phyloP scores from a whole-genome alignment of 1,140 invertebrate species.

The Anoplophora glabripennis region DNA sequence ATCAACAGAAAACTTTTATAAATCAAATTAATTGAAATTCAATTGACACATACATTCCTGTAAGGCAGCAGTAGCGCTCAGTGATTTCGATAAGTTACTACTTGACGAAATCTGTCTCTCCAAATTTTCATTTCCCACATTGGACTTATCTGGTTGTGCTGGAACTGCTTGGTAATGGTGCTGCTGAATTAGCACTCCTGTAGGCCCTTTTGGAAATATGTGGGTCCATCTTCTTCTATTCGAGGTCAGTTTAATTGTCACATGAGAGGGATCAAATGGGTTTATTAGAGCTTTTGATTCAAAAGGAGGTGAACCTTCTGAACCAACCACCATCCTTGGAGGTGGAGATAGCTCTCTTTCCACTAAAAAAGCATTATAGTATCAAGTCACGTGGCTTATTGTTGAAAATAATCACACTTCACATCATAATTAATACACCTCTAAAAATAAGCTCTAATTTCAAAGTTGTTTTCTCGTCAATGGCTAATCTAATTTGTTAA shows the following conservation, averaged over 20 bases:
- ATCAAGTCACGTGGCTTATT: no score
- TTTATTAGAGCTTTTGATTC: conserved; percentile 77
- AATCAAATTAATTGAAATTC: neutral
- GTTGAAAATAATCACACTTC: no score
- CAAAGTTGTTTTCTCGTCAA: no score
- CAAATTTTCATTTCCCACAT: conserved; percentile 11
- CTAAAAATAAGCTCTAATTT: no score
- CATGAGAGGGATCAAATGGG: conserved; percentile 96
- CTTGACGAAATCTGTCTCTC: neutral
- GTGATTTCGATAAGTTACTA: conserved; percentile 6
- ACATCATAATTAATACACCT: no score
- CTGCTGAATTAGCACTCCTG: conserved; percentile 85
- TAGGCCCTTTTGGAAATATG: conserved; percentile 94
- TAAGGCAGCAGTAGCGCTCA: conserved; percentile 28
- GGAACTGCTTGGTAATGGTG: conserved; percentile 88
- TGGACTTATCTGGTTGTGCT: conserved; percentile 47
- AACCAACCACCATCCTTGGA: conserved; percentile 56
- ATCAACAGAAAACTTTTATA: conserved; percentile 1
- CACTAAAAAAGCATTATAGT: no score
- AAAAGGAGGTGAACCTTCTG: conserved; percentile 53
- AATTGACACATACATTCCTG: conserved; percentile 37
- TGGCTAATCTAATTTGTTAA: no score
- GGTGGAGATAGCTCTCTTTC: conserved; percentile 57
- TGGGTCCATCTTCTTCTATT: conserved; percentile 97
- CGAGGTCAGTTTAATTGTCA: conserved; percentile 94